Percentiles rank a stretch among this genome's conserved stretches.
Evolutionary conservation across 2,888 invertebrate genomes (phyloP).

Genomic region (Boloria selene): DNA sequence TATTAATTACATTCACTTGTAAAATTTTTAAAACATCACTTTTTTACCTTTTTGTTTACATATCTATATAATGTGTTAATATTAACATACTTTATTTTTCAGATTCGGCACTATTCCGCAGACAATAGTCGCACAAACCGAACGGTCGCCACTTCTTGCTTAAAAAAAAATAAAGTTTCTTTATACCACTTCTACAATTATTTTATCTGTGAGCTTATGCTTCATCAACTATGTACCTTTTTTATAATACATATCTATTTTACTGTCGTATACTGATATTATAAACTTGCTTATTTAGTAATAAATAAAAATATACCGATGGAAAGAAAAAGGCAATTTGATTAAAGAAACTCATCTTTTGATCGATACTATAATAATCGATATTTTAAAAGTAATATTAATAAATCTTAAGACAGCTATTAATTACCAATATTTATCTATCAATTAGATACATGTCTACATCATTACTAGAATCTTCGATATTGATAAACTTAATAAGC

Average conservation of each 20-base stretch:
- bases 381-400: too few species aligned
- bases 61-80: neutral
- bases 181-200: conserved; percentile 13
- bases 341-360: too few species aligned
- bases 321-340: too few species aligned
- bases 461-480: too few species aligned
- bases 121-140: conserved; percentile 34
- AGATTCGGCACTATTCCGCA: conserved; percentile 37
- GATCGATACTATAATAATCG: too few species aligned
- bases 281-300: neutral
- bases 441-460: too few species aligned
- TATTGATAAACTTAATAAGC: neutral
- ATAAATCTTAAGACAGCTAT: too few species aligned
- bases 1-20: too few species aligned
- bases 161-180: conserved; percentile 35
- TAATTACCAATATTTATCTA: too few species aligned
- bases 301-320: neutral
- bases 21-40: too few species aligned
- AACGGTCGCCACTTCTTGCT: conserved; percentile 49
- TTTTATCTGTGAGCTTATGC: conserved; percentile 1
- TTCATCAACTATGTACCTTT: conserved; percentile 1
- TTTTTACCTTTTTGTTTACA: neutral
- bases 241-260: neutral
- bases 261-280: neutral
- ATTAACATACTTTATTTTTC: conserved; percentile 27